Evolutionary conservation across 2,113 vertebrate genomes (phyloP).

Genomic region (Menidia beryllina): DNA sequence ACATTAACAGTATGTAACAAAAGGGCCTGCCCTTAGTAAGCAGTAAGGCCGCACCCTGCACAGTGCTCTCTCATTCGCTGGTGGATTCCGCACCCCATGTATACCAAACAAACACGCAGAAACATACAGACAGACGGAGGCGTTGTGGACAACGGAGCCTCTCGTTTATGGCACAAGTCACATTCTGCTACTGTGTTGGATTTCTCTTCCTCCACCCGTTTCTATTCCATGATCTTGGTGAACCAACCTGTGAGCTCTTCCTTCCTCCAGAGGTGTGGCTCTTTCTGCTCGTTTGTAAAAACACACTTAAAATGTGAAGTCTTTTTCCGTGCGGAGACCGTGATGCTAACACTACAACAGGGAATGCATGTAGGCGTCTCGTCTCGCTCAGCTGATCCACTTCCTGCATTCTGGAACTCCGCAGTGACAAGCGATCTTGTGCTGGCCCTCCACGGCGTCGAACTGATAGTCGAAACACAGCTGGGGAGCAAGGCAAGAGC

Average conservation of each 20-base stretch:
- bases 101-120: slow-evolving; percentile 77
- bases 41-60: slow-evolving; percentile 96
- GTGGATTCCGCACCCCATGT: slow-evolving; percentile 88
- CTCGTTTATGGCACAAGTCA: slow-evolving; percentile 81
- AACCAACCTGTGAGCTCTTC: slow-evolving; percentile 32
- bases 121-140: slow-evolving; percentile 73
- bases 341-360: slow-evolving; percentile 74
- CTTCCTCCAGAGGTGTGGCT: slow-evolving; percentile 49
- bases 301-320: slow-evolving; percentile 63
- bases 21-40: slow-evolving; percentile 93
- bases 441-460: slow-evolving; percentile 90
- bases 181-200: slow-evolving; percentile 73
- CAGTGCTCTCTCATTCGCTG: slow-evolving; percentile 95
- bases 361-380: slow-evolving; percentile 79
- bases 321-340: slow-evolving; percentile 76
- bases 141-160: slow-evolving; percentile 49
- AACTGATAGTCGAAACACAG: slow-evolving; percentile 98
- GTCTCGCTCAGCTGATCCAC: slow-evolving; percentile 92
- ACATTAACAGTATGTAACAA: slow-evolving; percentile 83
- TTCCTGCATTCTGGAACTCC: slow-evolving; percentile 97
- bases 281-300: slow-evolving; percentile 62
- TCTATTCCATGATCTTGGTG: slow-evolving; percentile 12
- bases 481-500: slow-evolving; percentile 74
- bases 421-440: slow-evolving; percentile 96
- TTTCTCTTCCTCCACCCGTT: slow-evolving; percentile 51